Conservation (phyloP, 2,113 vertebrate genomes). For the Spea bombifrons region DNA sequence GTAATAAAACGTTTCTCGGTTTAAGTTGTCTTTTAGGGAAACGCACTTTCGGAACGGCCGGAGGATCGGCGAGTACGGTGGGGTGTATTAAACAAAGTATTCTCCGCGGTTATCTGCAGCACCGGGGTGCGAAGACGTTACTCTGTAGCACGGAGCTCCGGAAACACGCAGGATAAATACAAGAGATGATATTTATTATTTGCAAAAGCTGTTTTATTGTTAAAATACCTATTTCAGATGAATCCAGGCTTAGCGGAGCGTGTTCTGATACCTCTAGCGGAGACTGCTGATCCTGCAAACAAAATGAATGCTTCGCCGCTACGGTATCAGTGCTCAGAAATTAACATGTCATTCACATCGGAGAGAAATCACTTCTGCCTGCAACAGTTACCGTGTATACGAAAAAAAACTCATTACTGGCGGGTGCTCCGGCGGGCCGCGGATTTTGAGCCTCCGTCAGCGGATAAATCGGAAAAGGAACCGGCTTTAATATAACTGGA, state of each 20-base stretch:
- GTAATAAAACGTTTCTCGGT: too few relatives aligned
- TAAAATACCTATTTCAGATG: conserved; percentile 22
- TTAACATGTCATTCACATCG: conserved; percentile 42
- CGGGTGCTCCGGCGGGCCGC: conserved; percentile 14
- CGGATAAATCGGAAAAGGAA: neutral
- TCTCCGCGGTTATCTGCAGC: too few relatives aligned
- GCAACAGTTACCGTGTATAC: conserved; percentile 26
- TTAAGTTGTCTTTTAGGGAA: too few relatives aligned
- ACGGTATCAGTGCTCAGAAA: conserved; percentile 20
- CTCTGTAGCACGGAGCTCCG: neutral
- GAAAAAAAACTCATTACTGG: conserved; percentile 20
- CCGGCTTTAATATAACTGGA: neutral
- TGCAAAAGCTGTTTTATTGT: conserved; percentile 23
- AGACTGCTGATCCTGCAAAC: conserved; percentile 25
- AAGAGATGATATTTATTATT: conserved; percentile 31
- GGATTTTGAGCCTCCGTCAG: neutral
- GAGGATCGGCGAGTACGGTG: too few relatives aligned
- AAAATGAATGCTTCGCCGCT: neutral
- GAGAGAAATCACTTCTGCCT: conserved; percentile 24
- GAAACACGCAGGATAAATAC: neutral
- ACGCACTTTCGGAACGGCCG: too few relatives aligned
- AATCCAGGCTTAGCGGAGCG: conserved; percentile 5
- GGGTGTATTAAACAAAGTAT: too few relatives aligned
- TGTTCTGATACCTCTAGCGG: neutral
- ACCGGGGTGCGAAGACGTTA: too few relatives aligned